Evolutionary conservation across 2,113 vertebrate species (phyloP), one percentile per base, ranked within the genome.

Genomic region (Prionailurus bengalensis): DNA sequence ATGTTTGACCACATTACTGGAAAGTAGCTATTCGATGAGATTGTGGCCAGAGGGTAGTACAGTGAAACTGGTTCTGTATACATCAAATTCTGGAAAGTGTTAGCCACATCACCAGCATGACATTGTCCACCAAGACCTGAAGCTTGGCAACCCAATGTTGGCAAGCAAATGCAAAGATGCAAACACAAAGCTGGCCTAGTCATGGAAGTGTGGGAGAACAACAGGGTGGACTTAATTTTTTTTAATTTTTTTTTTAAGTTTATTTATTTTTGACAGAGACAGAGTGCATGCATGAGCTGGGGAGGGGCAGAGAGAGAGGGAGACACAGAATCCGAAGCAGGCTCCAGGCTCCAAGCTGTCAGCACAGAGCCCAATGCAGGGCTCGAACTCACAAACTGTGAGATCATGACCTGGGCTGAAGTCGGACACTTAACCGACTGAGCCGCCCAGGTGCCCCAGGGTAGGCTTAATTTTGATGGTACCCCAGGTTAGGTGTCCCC

Each of bases 51-150:
- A 98, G 99, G 99, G 98, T 99, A 99, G 98, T 99, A 99, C 99
- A 99, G 99, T 95, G 99, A 99, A 98, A 99, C 99, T 45, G 99
- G 99, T 89, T 99, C 99, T 99, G 99, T 99, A 99, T 99, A 99
- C 99, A 99, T 99, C 99, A 99, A 99, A 99, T 99, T 99, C 99
- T 99, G 99, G 99, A 48, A 76, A 99, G 99, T 98, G 99, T 99
- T 98, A 99, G 99, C 99, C 99, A 99, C 99, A 99, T 99, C 99
- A 99, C 99, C 99, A 99, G 99, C 99, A 99, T 99, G 99, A 99
- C 99, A 99, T 99, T 95, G 99, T 99, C 97, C 99, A 99, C 99
- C 99, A 99, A 98, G 99, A 99, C 99, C 99, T 99, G 98, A 99
- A 99, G 99, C 99, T 99, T 85, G 42, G 99, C 97, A 99, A 99